phyloP scores from a whole-genome alignment of 2,113 vertebrate genomes.

The Pycnonotus jocosus region DNA sequence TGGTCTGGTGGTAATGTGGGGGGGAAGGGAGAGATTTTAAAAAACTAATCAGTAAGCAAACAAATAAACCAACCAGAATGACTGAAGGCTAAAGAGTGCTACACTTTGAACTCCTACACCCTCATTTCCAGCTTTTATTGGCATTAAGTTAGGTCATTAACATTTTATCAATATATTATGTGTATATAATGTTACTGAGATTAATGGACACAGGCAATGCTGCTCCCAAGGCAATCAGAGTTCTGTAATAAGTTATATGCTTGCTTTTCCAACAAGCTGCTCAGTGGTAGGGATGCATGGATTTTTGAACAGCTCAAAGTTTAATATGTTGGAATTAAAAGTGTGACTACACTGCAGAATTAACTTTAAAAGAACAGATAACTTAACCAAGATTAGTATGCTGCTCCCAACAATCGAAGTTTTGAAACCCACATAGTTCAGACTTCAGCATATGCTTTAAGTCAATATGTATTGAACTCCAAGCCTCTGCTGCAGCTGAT shows the following conservation, averaged over 20 bases:
- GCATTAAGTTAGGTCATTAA: conserved; percentile 52
- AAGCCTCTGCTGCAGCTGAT: conserved; percentile 28
- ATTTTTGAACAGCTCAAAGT: conserved; percentile 38
- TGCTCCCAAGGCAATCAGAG: conserved; percentile 3
- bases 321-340: conserved; percentile 16
- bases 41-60: not conserved
- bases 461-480: conserved; percentile 51
- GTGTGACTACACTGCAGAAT: conserved; percentile 10
- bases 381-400: conserved; percentile 39
- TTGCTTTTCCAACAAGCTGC: conserved; percentile 34
- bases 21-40: too few relatives aligned
- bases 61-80: conserved; percentile 19
- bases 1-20: not conserved
- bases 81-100: not conserved
- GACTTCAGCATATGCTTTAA: conserved; percentile 29
- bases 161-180: conserved; percentile 59
- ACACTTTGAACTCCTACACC: conserved; percentile 40
- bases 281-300: not conserved
- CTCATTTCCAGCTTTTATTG: conserved; percentile 51
- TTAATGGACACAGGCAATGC: conserved; percentile 33
- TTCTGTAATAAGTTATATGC: not conserved
- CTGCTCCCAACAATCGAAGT: conserved; percentile 1
- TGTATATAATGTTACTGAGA: conserved; percentile 49
- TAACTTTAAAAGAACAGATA: not conserved
- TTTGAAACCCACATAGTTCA: conserved; percentile 40